These are phyloP conservation scores for Machimus rusticus DNA, from an alignment of 2,888 invertebrate species.

Conservation along the genomic window DNA sequence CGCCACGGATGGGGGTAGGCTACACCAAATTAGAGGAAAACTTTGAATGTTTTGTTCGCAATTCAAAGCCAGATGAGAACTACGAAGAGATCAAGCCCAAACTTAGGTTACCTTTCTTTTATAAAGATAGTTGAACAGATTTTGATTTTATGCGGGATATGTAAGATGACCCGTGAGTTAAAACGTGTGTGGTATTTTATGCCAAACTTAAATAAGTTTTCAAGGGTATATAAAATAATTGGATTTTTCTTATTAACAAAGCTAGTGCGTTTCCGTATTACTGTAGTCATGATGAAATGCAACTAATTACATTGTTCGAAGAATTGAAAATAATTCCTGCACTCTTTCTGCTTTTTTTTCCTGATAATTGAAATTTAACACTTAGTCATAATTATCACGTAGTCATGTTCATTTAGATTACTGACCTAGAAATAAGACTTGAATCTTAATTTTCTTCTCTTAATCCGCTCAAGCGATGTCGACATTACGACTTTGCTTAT, in stretches of 20 bases:
- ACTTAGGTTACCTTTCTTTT: not conserved
- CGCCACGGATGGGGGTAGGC: not conserved
- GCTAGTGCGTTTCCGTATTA: too few species aligned
- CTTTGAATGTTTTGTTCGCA: not conserved
- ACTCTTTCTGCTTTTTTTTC: too few species aligned
- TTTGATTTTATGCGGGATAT: slow-evolving; percentile 5
- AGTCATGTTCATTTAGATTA: not conserved
- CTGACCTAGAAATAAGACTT: not conserved
- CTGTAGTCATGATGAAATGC: too few species aligned
- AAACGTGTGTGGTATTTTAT: not conserved
- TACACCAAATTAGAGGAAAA: slow-evolving; percentile 7
- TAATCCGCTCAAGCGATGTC: not conserved
- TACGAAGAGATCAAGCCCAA: not conserved
- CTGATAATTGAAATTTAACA: too few species aligned
- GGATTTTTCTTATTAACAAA: too few species aligned
- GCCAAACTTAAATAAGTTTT: not conserved
- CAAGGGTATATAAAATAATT: not conserved
- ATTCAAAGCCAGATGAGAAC: not conserved
- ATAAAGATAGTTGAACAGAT: not conserved
- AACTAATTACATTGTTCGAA: too few species aligned
- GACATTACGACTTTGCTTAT: not conserved
- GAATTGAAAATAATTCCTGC: too few species aligned
- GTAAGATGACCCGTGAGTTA: not conserved
- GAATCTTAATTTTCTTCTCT: not conserved
- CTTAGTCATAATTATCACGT: not conserved